Conservation (phyloP, 2,888 invertebrate genomes). For the Leptarthrus brevirostris region DNA sequence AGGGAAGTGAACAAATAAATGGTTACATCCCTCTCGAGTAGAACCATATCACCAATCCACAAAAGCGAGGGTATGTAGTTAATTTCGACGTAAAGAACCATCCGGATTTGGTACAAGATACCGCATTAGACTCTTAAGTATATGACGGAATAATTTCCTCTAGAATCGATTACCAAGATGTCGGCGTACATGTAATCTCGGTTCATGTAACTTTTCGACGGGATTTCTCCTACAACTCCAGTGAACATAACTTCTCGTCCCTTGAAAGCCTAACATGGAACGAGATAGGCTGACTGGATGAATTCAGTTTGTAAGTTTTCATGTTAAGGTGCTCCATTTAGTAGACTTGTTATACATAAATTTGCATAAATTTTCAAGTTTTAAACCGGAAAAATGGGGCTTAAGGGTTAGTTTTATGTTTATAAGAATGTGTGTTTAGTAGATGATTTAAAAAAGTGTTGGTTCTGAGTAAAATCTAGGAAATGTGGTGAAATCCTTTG, state of each 20-base stretch:
- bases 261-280: constrained; percentile 33
- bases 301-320: constrained; percentile 34
- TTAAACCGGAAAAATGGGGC: constrained; percentile 16
- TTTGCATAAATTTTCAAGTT: constrained; percentile 48
- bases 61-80: not conserved
- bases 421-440: not conserved
- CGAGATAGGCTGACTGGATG: constrained; percentile 20
- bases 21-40: too few species aligned
- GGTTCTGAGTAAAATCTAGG: too few species aligned
- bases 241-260: constrained; percentile 40
- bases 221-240: constrained; percentile 46
- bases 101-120: constrained; percentile 1
- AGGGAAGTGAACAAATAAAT: too few species aligned
- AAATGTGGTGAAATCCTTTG: too few species aligned
- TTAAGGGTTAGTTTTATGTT: constrained; percentile 18
- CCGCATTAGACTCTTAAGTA: not conserved
- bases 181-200: constrained; percentile 33
- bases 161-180: constrained; percentile 41
- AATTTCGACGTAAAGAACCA: not conserved
- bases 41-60: too few species aligned
- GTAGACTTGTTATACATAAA: constrained; percentile 47
- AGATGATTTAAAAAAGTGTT: not conserved
- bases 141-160: constrained; percentile 43
- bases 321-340: constrained; percentile 48
- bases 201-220: constrained; percentile 48